Percentiles rank a stretch among this genome's conserved stretches.
Evolutionary conservation across 2,797 vertebrate genomes (phyloP).

Genomic region (Mormyrops boulengeri): DNA sequence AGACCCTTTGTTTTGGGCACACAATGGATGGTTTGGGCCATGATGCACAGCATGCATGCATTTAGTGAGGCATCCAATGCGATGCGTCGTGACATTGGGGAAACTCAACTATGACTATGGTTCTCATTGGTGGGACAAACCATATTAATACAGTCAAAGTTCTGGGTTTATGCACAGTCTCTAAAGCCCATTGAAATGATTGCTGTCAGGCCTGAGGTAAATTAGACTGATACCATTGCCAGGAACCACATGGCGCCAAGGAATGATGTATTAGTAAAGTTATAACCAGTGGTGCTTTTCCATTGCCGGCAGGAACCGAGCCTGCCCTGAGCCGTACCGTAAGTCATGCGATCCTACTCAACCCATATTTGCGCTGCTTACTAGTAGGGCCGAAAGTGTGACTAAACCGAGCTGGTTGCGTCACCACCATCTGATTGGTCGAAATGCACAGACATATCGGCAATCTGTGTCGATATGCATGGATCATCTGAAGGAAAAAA

Average conservation of each 20-base stretch:
- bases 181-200: neutral
- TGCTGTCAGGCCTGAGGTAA: neutral
- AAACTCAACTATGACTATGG: neutral
- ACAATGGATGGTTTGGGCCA: neutral
- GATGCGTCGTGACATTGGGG: neutral
- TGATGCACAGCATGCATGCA: conserved; percentile 9
- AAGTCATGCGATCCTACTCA: too few species aligned
- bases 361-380: too few species aligned
- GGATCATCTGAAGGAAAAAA: too few species aligned
- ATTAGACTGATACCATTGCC: neutral
- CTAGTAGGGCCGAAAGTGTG: too few species aligned
- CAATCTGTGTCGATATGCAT: too few species aligned
- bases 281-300: neutral
- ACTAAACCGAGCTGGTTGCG: too few species aligned
- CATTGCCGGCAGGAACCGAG: neutral
- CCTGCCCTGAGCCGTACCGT: too few species aligned
- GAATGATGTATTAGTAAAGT: neutral
- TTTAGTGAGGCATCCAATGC: neutral
- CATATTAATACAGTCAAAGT: neutral
- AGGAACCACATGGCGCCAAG: neutral
- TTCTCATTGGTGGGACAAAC: neutral
- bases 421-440: too few species aligned
- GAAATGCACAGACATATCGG: too few species aligned
- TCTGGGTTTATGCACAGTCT: neutral
- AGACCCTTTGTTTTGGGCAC: conserved; percentile 15